Conservation (phyloP, 2,888 invertebrate species). For the Sesia bembeciformis region DNA sequence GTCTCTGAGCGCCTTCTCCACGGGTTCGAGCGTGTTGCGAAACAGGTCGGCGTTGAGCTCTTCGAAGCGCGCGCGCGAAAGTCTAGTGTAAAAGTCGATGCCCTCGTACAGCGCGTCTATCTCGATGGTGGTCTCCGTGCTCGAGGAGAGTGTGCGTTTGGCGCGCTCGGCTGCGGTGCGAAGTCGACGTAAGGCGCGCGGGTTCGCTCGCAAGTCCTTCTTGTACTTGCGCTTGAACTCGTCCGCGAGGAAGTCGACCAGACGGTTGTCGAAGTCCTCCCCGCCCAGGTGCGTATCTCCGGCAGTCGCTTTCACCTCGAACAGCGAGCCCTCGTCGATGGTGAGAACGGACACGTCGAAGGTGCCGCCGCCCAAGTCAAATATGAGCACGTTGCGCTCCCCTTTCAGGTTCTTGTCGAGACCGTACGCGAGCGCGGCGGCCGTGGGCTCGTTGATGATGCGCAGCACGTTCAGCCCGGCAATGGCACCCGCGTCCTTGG, state of each 20-base stretch:
- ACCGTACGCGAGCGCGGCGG: slow-evolving; percentile 79
- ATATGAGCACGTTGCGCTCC: slow-evolving; percentile 70
- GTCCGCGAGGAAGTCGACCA: slow-evolving; percentile 75
- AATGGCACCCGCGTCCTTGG: slow-evolving; percentile 82
- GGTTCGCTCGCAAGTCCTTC: slow-evolving; percentile 76
- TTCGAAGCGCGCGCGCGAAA: slow-evolving; percentile 80
- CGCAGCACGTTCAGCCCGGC: slow-evolving; percentile 81
- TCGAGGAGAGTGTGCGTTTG: slow-evolving; percentile 80
- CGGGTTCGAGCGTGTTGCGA: slow-evolving; percentile 78
- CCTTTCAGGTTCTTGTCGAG: slow-evolving; percentile 74
- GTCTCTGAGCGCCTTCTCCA: slow-evolving; percentile 81
- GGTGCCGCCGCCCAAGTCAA: slow-evolving; percentile 74
- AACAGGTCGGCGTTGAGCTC: slow-evolving; percentile 80
- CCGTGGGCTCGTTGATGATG: slow-evolving; percentile 85
- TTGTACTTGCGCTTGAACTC: slow-evolving; percentile 79
- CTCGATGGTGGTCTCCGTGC: slow-evolving; percentile 79
- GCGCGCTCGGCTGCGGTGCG: slow-evolving; percentile 82
- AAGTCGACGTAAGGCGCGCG: slow-evolving; percentile 76
- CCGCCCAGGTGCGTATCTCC: slow-evolving; percentile 87
- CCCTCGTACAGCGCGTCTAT: slow-evolving; percentile 81
- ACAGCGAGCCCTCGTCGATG: slow-evolving; percentile 80
- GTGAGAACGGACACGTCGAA: slow-evolving; percentile 86
- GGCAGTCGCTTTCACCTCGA: slow-evolving; percentile 84
- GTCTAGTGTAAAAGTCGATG: slow-evolving; percentile 75
- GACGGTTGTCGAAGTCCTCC: slow-evolving; percentile 75